A percentile compares a stretch with the other conserved stretches of the same genome.
phyloP scores from a whole-genome alignment of 2,888 invertebrate genomes.

The Cosmia pyralina region DNA sequence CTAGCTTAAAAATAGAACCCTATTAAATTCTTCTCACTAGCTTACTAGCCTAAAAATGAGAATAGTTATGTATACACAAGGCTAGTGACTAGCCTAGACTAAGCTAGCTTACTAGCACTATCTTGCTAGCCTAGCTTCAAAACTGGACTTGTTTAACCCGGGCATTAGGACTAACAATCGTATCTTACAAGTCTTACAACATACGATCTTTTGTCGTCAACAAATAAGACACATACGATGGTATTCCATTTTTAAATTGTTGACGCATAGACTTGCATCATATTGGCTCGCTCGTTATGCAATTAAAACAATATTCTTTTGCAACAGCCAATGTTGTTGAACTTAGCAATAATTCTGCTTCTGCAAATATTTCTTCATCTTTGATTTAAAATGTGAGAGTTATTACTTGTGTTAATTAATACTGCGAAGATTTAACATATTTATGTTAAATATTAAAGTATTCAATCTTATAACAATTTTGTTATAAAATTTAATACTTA shows the following conservation, averaged over 20 bases:
- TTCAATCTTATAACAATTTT: no score
- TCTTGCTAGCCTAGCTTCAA: background rate
- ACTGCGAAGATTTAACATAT: no score
- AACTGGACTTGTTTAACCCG: background rate
- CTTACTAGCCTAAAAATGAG: no score
- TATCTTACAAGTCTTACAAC: constrained; percentile 1
- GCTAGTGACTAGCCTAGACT: no score
- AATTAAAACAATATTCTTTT: constrained; percentile 50
- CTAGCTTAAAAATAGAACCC: no score
- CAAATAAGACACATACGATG: constrained; percentile 7
- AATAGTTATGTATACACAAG: no score
- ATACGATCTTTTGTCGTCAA: constrained; percentile 18
- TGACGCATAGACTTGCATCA: constrained; percentile 53
- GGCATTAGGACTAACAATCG: background rate
- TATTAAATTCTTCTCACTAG: no score
- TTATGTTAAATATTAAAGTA: no score
- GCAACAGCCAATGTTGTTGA: constrained; percentile 53
- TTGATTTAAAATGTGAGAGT: constrained; percentile 8
- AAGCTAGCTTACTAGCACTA: no score
- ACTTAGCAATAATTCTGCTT: constrained; percentile 27
- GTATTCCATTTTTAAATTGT: constrained; percentile 38
- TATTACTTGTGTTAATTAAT: no score
- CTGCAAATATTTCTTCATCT: constrained; percentile 31
- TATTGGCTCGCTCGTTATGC: constrained; percentile 45
- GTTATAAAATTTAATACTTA: no score